These are phyloP conservation scores for Pristionchus exspectatus DNA, from an alignment of 2,888 invertebrate species.

Conservation along the genomic window DNA sequence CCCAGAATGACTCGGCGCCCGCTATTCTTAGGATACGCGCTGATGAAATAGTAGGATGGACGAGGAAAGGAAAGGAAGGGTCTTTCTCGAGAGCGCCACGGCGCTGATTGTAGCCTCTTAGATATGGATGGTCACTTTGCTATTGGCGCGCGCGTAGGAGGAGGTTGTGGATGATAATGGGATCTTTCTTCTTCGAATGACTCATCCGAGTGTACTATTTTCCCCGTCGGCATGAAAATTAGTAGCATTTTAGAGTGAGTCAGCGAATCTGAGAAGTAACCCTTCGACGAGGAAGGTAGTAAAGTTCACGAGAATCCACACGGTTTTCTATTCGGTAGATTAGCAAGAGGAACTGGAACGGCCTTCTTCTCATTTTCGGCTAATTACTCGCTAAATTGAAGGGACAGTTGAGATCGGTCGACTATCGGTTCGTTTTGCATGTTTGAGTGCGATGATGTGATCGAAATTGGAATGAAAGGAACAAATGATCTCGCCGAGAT, in stretches of 20 bases:
- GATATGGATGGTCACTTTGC: not conserved
- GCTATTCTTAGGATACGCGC: not conserved
- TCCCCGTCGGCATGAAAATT: not conserved
- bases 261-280: not conserved
- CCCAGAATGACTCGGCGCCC: not conserved
- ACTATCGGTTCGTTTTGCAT: not conserved
- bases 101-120: slow-evolving; percentile 23
- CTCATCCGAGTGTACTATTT: not conserved
- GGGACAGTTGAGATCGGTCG: not conserved
- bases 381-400: not conserved
- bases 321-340: too few species aligned
- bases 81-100: not conserved
- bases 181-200: not conserved
- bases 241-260: not conserved
- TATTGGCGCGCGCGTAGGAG: not conserved
- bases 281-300: not conserved
- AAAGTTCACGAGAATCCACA: too few species aligned
- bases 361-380: not conserved
- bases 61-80: not conserved
- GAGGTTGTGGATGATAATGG: slow-evolving; percentile 13
- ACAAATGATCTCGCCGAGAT: not conserved
- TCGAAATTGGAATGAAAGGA: not conserved
- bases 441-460: slow-evolving; percentile 47
- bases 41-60: not conserved
- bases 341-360: slow-evolving; percentile 6